Conservation (phyloP, 2,888 invertebrate genomes). For the Neria commutata region DNA sequence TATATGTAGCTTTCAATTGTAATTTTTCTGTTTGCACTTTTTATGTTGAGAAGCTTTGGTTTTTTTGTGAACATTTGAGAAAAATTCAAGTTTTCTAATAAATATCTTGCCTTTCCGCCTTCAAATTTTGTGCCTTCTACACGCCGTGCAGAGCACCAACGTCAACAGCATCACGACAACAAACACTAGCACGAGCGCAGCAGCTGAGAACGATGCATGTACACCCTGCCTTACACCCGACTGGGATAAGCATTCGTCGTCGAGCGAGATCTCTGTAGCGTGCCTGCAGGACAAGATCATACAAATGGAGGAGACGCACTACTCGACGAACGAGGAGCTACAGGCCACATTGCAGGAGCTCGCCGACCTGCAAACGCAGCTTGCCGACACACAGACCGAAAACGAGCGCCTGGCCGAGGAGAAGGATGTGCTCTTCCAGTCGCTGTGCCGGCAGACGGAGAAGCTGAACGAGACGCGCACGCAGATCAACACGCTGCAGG, state of each 20-base stretch:
- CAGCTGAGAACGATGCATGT: constrained; percentile 61
- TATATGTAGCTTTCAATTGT: too few relatives aligned
- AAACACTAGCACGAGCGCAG: too few relatives aligned
- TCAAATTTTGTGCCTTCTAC: constrained; percentile 1
- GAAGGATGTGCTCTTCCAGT: constrained; percentile 87
- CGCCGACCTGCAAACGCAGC: constrained; percentile 85
- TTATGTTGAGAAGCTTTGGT: too few relatives aligned
- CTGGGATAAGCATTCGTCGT: constrained; percentile 91
- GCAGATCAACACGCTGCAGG: constrained; percentile 82
- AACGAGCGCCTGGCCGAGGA: constrained; percentile 88
- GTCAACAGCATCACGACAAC: too few relatives aligned
- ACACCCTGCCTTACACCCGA: constrained; percentile 80
- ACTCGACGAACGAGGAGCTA: constrained; percentile 86
- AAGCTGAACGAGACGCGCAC: constrained; percentile 86
- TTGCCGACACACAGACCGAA: constrained; percentile 85
- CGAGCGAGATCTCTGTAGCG: constrained; percentile 89
- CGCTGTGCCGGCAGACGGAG: constrained; percentile 89
- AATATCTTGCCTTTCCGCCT: too few relatives aligned
- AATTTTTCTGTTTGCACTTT: too few relatives aligned
- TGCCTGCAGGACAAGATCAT: constrained; percentile 92
- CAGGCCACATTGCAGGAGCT: constrained; percentile 94
- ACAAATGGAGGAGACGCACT: constrained; percentile 64
- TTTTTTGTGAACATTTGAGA: too few relatives aligned
- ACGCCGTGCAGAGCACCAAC: constrained; percentile 17
- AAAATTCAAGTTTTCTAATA: too few relatives aligned